Percentiles rank a stretch among this genome's conserved stretches.
Conservation (phyloP, 2,888 invertebrate species). For the Zygothrica quintamaculata region DNA sequence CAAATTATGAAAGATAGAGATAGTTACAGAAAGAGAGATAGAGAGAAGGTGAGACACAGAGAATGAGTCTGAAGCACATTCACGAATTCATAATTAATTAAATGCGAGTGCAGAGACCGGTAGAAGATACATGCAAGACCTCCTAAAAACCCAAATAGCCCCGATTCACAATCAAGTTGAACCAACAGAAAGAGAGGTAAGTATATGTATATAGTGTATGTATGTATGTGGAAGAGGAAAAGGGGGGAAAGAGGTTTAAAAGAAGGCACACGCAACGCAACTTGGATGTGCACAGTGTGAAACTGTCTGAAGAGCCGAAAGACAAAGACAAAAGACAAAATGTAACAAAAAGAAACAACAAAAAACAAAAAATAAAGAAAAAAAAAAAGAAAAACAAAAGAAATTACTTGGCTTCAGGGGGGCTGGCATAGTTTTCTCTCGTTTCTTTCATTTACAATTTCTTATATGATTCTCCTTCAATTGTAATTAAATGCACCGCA, state of each 20-base stretch:
- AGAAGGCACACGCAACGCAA: slow-evolving; percentile 27
- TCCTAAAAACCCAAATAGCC: slow-evolving; percentile 9
- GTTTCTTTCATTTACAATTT: slow-evolving; percentile 3
- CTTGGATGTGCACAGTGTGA: slow-evolving; percentile 13
- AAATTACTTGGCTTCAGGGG: slow-evolving; percentile 27
- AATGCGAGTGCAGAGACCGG: slow-evolving; percentile 47
- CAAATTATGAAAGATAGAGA: slow-evolving; percentile 6
- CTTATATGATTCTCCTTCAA: slow-evolving; percentile 18
- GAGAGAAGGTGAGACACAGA: slow-evolving; percentile 3
- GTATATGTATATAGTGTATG: too few relatives aligned
- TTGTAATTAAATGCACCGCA: slow-evolving; percentile 43
- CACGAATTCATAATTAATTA: slow-evolving; percentile 52
- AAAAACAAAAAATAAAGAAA: slow-evolving; percentile 21
- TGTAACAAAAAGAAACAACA: too few relatives aligned
- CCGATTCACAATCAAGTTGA: slow-evolving; percentile 6
- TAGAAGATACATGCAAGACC: slow-evolving; percentile 32
- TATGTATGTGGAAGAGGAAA: too few relatives aligned
- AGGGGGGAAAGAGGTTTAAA: not conserved
- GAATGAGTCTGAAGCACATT: slow-evolving; percentile 16
- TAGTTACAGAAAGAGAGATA: slow-evolving; percentile 3
- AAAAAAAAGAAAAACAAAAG: slow-evolving; percentile 24
- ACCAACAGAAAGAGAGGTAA: not conserved
- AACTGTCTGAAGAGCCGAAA: slow-evolving; percentile 1
- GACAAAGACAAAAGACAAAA: slow-evolving; percentile 12
- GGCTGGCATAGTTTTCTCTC: slow-evolving; percentile 21